These are phyloP conservation scores for Lepilemur septentrionalis DNA, from an alignment of 2,797 vertebrate species.

Conservation along the genomic window DNA sequence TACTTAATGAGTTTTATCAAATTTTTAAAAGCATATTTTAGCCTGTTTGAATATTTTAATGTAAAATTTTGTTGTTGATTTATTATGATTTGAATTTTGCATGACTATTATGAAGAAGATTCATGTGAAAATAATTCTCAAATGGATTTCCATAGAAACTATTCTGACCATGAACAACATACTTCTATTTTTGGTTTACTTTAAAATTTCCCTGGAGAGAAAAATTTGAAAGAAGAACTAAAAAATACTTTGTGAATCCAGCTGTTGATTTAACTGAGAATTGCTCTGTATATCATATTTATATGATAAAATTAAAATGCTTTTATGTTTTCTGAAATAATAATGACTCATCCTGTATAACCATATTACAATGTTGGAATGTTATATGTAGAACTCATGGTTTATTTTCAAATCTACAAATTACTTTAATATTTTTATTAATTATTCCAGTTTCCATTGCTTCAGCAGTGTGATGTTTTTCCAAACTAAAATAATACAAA, in stretches of 20 bases:
- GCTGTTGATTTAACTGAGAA: not conserved
- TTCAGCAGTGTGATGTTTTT: not conserved
- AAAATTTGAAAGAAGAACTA: not conserved
- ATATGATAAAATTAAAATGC: not conserved
- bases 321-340: not conserved
- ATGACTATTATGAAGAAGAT: not conserved
- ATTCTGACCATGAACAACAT: not conserved
- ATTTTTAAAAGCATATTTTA: not conserved
- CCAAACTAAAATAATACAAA: not conserved
- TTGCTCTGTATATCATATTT: not conserved
- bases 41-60: not conserved
- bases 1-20: not conserved
- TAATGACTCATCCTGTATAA: not conserved
- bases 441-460: not conserved
- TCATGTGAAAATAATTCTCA: not conserved
- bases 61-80: not conserved
- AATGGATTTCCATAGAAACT: no score
- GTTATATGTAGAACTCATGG: not conserved
- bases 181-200: not conserved
- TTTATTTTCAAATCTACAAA: not conserved
- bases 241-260: not conserved
- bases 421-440: not conserved
- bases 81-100: not conserved
- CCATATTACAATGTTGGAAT: not conserved
- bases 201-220: not conserved